Evolutionary conservation across 2,113 vertebrate species (phyloP), one percentile per base, ranked within the genome.

Genomic region (Phaethon lepturus): DNA sequence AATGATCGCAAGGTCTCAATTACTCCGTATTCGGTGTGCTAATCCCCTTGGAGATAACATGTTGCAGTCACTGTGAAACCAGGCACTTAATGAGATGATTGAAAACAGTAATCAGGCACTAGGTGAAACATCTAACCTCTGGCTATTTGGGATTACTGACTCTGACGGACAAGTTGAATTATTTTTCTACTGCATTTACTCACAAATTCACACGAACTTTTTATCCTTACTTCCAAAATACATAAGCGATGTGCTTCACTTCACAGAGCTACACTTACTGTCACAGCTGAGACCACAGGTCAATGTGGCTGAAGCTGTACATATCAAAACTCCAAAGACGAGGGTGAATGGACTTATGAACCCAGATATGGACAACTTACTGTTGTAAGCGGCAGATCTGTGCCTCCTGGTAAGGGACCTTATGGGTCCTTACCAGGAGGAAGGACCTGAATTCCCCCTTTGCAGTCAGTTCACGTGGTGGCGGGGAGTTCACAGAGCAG

Each of bases 41-140:
- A 87, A 90, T 69, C 63, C 53, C 63, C 11, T 33, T 1, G 1
- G 84, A 92, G 75, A 62, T 56, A 60, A 26, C 0, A 0, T 44
- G 11, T 7, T 58, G 25, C 40, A 72, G 59, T 53, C 67, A 56
- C 74, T 68, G 79, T 56, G 90, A 90, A 92, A 73, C 1, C 31
- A 81, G 83, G 52, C 55, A n/a, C 59, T 88, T 94, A 85, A 94
- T 85, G 74, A 95, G 24, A 45, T 84, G 47, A 84, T 23, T 86
- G 83, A 77, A 86, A 94, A 23, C 3, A 84, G 59, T 49, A 77
- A 96, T 84, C 86, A 86, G 67, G 63, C 42, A 17, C 28, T 14
- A 55, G 50, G 76, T 77, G 83, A 80, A 95, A 77, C 2, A 29
- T 7, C 56, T 17, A 50, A 55, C 85, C 72, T 66, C 83, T 55